These are phyloP conservation scores for Amphiura filiformis DNA, from an alignment of 35 echinoderm and acorn worm species.

Conservation along the genomic window DNA sequence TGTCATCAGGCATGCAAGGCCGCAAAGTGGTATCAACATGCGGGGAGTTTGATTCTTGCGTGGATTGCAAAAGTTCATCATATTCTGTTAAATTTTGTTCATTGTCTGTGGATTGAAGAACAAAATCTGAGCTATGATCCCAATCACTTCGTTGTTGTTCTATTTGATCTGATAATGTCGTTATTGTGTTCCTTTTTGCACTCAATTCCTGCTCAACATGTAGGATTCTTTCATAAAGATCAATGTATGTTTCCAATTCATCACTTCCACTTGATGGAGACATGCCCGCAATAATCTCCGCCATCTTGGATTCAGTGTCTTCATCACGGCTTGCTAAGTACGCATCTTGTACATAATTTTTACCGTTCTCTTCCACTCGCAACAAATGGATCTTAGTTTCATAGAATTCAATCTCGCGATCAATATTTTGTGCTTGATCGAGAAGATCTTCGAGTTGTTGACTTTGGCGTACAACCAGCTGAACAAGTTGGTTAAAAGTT, in stretches of 20 bases:
- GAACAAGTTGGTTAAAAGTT: slow-evolving; percentile 34
- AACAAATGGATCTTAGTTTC: slow-evolving; percentile 68
- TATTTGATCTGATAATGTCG: background rate
- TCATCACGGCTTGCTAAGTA: slow-evolving; percentile 36
- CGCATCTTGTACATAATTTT: slow-evolving; percentile 76
- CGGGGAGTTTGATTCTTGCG: too few relatives aligned
- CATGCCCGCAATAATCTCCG: background rate
- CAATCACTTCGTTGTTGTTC: background rate
- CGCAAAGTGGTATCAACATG: too few relatives aligned
- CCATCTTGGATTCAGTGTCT: slow-evolving; percentile 14
- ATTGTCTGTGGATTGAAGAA: background rate
- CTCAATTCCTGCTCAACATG: slow-evolving; percentile 26
- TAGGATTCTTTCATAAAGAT: slow-evolving; percentile 12
- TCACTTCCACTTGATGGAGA: background rate
- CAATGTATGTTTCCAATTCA: slow-evolving; percentile 25
- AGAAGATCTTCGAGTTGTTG: slow-evolving; percentile 57
- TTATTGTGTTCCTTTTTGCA: slow-evolving; percentile 1
- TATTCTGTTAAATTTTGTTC: too few relatives aligned
- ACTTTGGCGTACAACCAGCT: slow-evolving; percentile 49
- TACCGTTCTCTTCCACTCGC: slow-evolving; percentile 54
- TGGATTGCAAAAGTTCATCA: too few relatives aligned
- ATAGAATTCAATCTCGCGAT: slow-evolving; percentile 73
- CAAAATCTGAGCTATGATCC: background rate
- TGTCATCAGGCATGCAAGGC: background rate
- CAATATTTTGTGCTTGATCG: slow-evolving; percentile 45